Evolutionary conservation across 2,888 invertebrate species (phyloP).

Genomic region (Drosophila subsilvestris): DNA sequence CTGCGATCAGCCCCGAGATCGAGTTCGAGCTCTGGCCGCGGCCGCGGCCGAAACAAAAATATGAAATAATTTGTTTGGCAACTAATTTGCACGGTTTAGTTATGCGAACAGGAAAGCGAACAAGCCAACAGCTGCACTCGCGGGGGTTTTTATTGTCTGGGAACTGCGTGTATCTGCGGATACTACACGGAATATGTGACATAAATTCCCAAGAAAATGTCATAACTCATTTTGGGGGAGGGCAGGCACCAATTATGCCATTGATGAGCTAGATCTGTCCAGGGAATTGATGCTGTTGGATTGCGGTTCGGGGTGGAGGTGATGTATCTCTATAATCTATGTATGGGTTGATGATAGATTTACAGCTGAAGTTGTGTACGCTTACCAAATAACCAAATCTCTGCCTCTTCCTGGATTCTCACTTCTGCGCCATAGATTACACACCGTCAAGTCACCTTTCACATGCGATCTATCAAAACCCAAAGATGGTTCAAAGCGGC

Average conservation of each 20-base stretch:
- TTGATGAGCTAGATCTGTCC: no score
- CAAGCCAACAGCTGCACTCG: conserved; percentile 35
- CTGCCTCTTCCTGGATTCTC: conserved; percentile 22
- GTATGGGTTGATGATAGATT: no score
- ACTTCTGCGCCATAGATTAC: conserved; percentile 39
- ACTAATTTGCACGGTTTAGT: conserved; percentile 51
- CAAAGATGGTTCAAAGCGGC: conserved; percentile 47
- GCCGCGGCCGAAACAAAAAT: conserved; percentile 5
- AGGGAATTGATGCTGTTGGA: no score
- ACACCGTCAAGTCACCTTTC: conserved; percentile 41
- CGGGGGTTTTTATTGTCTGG: conserved; percentile 16
- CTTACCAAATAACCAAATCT: neutral
- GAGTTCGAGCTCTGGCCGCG: conserved; percentile 1
- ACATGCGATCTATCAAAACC: conserved; percentile 45
- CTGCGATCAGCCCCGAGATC: neutral
- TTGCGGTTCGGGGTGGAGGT: no score
- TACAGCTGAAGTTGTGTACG: no score
- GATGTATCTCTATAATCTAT: no score
- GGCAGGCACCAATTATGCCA: neutral
- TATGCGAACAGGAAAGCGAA: conserved; percentile 36
- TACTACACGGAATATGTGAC: neutral
- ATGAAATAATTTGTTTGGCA: conserved; percentile 51
- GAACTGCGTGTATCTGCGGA: conserved; percentile 14
- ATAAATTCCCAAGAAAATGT: neutral
- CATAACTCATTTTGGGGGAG: neutral